Percentiles rank a stretch among this genome's conserved stretches.
These are phyloP conservation scores for Homarus americanus DNA, from an alignment of 1,140 invertebrate species.

Conservation along the genomic window DNA sequence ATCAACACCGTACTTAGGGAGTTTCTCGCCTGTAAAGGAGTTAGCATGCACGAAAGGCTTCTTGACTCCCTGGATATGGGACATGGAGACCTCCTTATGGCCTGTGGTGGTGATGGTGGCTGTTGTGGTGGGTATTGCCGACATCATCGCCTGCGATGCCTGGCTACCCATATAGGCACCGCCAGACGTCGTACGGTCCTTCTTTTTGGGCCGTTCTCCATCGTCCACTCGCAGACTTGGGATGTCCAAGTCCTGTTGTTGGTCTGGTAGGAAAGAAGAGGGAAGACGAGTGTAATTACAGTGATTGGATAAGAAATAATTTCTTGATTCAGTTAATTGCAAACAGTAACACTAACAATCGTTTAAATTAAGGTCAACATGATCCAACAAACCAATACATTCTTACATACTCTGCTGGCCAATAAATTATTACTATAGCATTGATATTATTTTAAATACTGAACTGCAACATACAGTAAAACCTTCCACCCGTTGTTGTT, in stretches of 20 bases:
- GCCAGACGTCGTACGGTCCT: conserved; percentile 80
- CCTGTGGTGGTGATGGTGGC: conserved; percentile 68
- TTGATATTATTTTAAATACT: too few relatives aligned
- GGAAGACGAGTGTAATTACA: too few relatives aligned
- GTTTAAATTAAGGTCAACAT: too few relatives aligned
- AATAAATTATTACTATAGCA: too few relatives aligned
- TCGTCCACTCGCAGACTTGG: conserved; percentile 80
- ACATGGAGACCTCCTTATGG: conserved; percentile 83
- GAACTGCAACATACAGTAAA: too few relatives aligned
- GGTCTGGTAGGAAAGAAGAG: conserved; percentile 83
- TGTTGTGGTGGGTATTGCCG: conserved; percentile 25
- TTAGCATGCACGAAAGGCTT: conserved; percentile 91
- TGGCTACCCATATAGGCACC: background rate
- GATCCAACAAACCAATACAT: too few relatives aligned
- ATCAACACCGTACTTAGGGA: conserved; percentile 95
- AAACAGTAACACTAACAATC: too few relatives aligned
- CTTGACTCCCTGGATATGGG: conserved; percentile 94
- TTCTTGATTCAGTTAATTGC: too few relatives aligned
- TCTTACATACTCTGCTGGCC: too few relatives aligned
- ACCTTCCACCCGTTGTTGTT: too few relatives aligned
- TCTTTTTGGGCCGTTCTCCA: conserved; percentile 78
- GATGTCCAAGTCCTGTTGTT: conserved; percentile 96
- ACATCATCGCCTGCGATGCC: background rate
- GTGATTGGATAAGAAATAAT: too few relatives aligned
- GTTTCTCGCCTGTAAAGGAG: conserved; percentile 92